Evolutionary conservation across 2,113 vertebrate genomes (phyloP).

Genomic region (Sebastes schlegelii): DNA sequence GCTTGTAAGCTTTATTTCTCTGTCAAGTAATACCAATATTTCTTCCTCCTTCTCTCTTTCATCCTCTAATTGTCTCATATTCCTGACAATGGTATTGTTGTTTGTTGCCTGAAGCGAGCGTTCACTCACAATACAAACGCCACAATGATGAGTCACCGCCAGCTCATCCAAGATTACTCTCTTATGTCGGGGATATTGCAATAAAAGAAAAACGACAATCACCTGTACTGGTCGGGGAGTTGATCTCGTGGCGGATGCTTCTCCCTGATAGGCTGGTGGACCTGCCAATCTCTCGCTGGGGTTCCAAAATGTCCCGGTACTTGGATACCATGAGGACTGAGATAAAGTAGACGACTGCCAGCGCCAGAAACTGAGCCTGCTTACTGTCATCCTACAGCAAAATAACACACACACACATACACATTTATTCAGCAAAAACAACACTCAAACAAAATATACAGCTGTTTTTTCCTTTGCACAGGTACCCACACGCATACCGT

Average conservation of each 20-base stretch:
- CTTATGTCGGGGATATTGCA: slow-evolving; percentile 1
- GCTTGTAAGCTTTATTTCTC: slow-evolving; percentile 21
- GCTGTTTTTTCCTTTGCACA: neutral
- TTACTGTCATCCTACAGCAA: slow-evolving; percentile 95
- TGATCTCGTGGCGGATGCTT: slow-evolving; percentile 98
- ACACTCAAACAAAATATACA: neutral
- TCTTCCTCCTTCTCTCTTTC: neutral
- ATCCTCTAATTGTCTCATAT: slow-evolving; percentile 29
- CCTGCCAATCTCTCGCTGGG: slow-evolving; percentile 94
- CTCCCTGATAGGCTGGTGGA: slow-evolving; percentile 94
- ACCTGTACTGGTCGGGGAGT: slow-evolving; percentile 99
- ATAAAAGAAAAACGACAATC: slow-evolving; percentile 21
- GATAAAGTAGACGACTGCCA: slow-evolving; percentile 99
- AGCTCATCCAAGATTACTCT: slow-evolving; percentile 14
- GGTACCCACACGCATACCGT: slow-evolving; percentile 24
- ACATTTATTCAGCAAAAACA: slow-evolving; percentile 13
- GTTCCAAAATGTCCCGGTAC: slow-evolving; percentile 98
- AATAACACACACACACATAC: slow-evolving; percentile 33
- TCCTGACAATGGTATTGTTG: slow-evolving; percentile 38
- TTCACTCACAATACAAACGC: slow-evolving; percentile 4
- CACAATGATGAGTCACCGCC: slow-evolving; percentile 46
- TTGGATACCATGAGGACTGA: slow-evolving; percentile 99
- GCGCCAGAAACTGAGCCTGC: slow-evolving; percentile 97
- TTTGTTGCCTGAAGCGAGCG: slow-evolving; percentile 40
- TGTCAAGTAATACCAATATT: slow-evolving; percentile 12